These are phyloP conservation scores for Pyrrhia umbra DNA, from an alignment of 2,888 invertebrate genomes.

Conservation along the genomic window DNA sequence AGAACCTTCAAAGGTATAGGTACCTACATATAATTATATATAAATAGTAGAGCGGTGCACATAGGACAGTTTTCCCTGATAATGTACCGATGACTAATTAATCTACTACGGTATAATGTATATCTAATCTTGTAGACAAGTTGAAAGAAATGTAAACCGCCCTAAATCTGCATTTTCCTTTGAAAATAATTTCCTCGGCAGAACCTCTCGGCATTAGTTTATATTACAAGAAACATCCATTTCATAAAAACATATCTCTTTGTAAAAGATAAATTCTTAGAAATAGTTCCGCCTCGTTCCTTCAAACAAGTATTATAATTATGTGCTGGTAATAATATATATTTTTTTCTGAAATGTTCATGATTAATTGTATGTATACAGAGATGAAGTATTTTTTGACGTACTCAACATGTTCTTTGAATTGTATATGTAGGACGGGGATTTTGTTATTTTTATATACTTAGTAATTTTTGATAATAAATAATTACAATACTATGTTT, in stretches of 20 bases:
- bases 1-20: no score
- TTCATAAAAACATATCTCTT: conserved; percentile 30
- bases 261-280: conserved; percentile 46
- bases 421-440: conserved; percentile 56
- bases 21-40: no score
- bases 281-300: conserved; percentile 45
- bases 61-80: no score
- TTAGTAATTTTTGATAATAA: conserved; percentile 34
- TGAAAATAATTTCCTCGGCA: conserved; percentile 1
- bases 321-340: conserved; percentile 43
- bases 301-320: conserved; percentile 59
- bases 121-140: background rate
- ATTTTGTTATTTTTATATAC: conserved; percentile 55
- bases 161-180: background rate
- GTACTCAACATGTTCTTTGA: conserved; percentile 62
- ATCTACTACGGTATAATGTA: no score
- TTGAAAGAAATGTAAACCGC: background rate
- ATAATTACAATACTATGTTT: conserved; percentile 36
- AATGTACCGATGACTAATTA: no score
- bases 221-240: conserved; percentile 27
- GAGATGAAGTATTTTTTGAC: conserved; percentile 63
- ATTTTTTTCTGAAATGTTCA: conserved; percentile 60
- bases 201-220: conserved; percentile 6
- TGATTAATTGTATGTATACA: conserved; percentile 68
- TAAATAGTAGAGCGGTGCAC: no score